A percentile compares a stretch with the other conserved stretches of the same genome.
Evolutionary conservation across 1,140 invertebrate species (phyloP).

Genomic region (Andricus grossulariae): DNA sequence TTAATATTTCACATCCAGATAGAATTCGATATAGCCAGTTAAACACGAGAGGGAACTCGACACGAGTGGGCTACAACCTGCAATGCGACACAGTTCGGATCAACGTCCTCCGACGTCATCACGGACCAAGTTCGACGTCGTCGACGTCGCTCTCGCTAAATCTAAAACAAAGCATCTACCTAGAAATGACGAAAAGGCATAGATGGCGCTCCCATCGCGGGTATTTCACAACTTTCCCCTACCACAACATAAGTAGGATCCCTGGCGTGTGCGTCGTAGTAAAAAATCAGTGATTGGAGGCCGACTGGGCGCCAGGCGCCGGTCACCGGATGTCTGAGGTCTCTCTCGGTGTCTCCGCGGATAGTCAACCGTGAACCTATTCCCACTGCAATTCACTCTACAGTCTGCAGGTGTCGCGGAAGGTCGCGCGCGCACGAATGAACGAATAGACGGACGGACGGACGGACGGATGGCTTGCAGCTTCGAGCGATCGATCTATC

Average conservation of each 20-base stretch:
- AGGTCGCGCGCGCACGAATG: neutral
- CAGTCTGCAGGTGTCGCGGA: neutral
- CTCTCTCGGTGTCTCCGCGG: neutral
- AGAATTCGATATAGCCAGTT: neutral
- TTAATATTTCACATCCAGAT: neutral
- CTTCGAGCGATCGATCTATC: slow-evolving; percentile 11
- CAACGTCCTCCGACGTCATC: slow-evolving; percentile 26
- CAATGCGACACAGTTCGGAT: neutral
- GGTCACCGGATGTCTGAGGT: neutral
- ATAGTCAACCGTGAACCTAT: neutral
- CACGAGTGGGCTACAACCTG: neutral
- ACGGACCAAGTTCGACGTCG: slow-evolving; percentile 14
- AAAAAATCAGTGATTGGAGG: slow-evolving; percentile 3
- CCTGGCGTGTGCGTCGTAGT: neutral
- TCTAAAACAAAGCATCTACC: too few species aligned
- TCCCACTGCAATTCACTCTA: neutral
- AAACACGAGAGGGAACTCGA: neutral
- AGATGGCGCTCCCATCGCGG: neutral
- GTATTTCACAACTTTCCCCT: neutral
- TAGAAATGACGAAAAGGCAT: neutral
- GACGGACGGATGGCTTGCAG: neutral
- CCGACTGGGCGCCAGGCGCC: slow-evolving; percentile 12
- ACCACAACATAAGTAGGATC: neutral
- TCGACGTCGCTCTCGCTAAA: neutral
- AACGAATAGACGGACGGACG: too few species aligned